phyloP scores from a whole-genome alignment of 2,888 invertebrate genomes.

The Anthrax anthrax region DNA sequence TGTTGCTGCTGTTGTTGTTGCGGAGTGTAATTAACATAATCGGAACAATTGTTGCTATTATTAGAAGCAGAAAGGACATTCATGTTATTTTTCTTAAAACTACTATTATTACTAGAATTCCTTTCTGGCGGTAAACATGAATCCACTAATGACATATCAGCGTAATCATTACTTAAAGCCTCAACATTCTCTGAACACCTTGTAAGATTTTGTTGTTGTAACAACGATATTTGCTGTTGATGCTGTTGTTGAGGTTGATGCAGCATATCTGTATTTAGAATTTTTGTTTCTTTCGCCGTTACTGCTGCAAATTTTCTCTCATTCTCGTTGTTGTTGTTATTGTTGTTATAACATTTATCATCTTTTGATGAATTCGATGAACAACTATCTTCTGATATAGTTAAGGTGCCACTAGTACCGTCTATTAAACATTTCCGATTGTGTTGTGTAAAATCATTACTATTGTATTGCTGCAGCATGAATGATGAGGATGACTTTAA shows the following conservation, averaged over 20 bases:
- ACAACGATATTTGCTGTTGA: not conserved
- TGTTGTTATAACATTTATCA: not conserved
- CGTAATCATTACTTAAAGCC: slow-evolving; percentile 15
- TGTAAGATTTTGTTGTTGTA: not conserved
- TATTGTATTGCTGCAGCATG: not conserved
- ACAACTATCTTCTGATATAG: slow-evolving; percentile 19
- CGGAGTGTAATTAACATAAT: slow-evolving; percentile 8
- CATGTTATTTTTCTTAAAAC: too few relatives aligned
- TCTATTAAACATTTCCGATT: slow-evolving; percentile 27
- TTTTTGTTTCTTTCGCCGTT: slow-evolving; percentile 4
- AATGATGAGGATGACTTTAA: slow-evolving; percentile 34
- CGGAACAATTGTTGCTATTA: not conserved
- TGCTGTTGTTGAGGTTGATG: not conserved
- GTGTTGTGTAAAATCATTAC: slow-evolving; percentile 14
- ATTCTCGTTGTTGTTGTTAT: slow-evolving; percentile 1
- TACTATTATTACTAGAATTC: too few relatives aligned
- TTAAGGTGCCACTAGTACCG: slow-evolving; percentile 24
- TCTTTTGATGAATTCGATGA: not conserved
- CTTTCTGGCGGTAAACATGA: too few relatives aligned
- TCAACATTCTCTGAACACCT: slow-evolving; percentile 8
- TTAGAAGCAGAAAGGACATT: too few relatives aligned
- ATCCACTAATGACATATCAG: slow-evolving; percentile 13
- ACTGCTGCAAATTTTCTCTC: not conserved
- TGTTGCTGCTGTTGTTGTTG: not conserved
- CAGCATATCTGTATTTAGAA: slow-evolving; percentile 5